phyloP scores from a whole-genome alignment of 2,113 vertebrate genomes.

The Neogobius melanostomus region DNA sequence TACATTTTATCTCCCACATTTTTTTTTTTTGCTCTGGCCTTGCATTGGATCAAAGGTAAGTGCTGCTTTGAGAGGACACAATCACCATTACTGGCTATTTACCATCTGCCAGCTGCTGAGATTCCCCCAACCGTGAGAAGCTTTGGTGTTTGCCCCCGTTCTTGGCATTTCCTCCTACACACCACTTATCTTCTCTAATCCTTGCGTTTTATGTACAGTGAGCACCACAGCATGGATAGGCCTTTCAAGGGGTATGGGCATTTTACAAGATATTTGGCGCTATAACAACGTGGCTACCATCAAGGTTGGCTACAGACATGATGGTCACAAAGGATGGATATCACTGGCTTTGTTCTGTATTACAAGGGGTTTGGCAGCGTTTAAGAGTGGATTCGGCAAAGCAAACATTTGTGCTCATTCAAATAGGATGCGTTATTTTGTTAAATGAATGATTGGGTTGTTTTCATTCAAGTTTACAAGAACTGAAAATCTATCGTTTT shows the following conservation, averaged over 20 bases:
- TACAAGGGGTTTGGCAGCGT: not conserved
- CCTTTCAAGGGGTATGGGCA: not conserved
- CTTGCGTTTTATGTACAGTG: not conserved
- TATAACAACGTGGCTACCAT: not conserved
- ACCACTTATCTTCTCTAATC: not conserved
- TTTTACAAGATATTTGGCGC: not conserved
- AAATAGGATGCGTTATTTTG: not conserved
- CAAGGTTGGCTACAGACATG: not conserved
- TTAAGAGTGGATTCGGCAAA: not conserved
- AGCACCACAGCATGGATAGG: not conserved
- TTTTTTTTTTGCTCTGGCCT: not conserved
- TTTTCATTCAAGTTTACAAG: not conserved
- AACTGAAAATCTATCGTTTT: not conserved
- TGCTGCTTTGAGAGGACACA: constrained; percentile 18
- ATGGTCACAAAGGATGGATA: not conserved
- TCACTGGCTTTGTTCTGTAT: not conserved
- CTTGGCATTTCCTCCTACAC: not conserved
- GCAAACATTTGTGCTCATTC: not conserved
- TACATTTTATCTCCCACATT: constrained; percentile 16
- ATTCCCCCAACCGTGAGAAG: constrained; percentile 23
- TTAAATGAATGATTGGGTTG: not conserved
- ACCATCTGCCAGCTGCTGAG: constrained; percentile 18
- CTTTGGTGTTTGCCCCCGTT: constrained; percentile 11
- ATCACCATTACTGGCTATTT: constrained; percentile 17
- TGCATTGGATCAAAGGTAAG: constrained; percentile 44